These are phyloP conservation scores for Scyliorhinus canicula DNA, from an alignment of 2,797 vertebrate species.

Conservation along the genomic window DNA sequence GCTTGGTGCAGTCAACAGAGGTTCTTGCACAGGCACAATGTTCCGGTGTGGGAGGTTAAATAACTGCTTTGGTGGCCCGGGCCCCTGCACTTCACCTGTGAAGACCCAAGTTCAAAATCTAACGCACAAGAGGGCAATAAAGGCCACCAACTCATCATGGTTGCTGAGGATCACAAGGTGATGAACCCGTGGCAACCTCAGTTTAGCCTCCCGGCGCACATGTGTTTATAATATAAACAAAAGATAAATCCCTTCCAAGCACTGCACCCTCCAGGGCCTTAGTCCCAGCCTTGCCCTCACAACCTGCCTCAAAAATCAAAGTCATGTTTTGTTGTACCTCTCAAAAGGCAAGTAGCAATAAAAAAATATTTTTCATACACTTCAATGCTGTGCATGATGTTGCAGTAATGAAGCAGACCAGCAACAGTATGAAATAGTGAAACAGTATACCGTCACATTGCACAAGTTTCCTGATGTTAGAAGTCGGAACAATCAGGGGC, in stretches of 20 bases:
- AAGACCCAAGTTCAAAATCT: slow-evolving; percentile 26
- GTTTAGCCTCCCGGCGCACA: not conserved
- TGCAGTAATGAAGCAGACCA: not conserved
- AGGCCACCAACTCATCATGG: slow-evolving; percentile 1
- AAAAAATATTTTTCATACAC: not conserved
- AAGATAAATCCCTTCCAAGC: not conserved
- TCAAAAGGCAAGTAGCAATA: not conserved
- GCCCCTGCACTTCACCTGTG: not conserved
- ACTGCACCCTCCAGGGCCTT: not conserved
- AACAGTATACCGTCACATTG: no score
- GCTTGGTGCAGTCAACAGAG: not conserved
- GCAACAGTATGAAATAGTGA: not conserved
- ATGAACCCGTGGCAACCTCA: not conserved
- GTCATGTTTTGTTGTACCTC: not conserved
- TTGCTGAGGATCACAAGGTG: not conserved
- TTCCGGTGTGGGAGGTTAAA: not conserved
- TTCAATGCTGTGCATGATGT: not conserved
- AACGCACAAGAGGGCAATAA: slow-evolving; percentile 16
- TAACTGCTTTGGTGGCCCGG: slow-evolving; percentile 3
- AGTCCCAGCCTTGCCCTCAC: not conserved
- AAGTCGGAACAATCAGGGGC: not conserved
- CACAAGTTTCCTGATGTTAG: not conserved
- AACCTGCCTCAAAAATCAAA: slow-evolving; percentile 6
- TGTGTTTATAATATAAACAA: slow-evolving; percentile 18
- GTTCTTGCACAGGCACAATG: not conserved